Evolutionary conservation across 2,797 vertebrate genomes (phyloP), one percentile per base, ranked within the genome.

Genomic region (Chloroceryle inda): DNA sequence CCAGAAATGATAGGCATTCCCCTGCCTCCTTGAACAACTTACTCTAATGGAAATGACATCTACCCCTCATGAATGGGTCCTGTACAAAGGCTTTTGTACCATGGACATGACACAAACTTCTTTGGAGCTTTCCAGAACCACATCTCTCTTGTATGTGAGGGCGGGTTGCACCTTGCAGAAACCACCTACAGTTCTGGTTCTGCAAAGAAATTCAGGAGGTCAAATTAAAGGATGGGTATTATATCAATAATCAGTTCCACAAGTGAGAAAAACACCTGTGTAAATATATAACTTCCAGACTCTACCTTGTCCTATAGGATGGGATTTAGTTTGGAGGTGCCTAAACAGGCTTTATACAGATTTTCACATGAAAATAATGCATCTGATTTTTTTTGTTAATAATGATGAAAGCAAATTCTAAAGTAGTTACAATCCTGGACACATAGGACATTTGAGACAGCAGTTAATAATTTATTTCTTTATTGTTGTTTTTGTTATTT

Each of bases 1-100:
- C 67, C 53, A 85, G 85, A 79, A 89, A 50, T 92, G 61, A 93
- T 26, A 85, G 61, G 53, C 89, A 96, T 96, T 97, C 87, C 91
- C 72, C 81, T 89, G 84, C 89, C 89, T 92, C 87, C 92, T 68
- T 89, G 42, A 95, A 85, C 24, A 53, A 64, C 45, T 85, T 89
- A 75, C 21, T 94, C 44, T 95, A 89, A 66, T 93, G 84, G 92
- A 96, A 96, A 83, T 68, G 86, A 96, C 92, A 88, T 77, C 83
- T 77, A 78, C 91, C 78, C 93, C 89, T 92, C 35, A 5, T 63
- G 91, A 93, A 58, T 13, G 68, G 72, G 88, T 83, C 73, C 79
- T 72, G 33, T 18, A 62, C 77, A 85, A 72, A 94, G 19, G 33
- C 42, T 86, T 95, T 89, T 84, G 71, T 71, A 83, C 31, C 56